Base-by-base conservation (phyloP, 2,888 invertebrate species). In the Eupsilia transversa region DNA sequence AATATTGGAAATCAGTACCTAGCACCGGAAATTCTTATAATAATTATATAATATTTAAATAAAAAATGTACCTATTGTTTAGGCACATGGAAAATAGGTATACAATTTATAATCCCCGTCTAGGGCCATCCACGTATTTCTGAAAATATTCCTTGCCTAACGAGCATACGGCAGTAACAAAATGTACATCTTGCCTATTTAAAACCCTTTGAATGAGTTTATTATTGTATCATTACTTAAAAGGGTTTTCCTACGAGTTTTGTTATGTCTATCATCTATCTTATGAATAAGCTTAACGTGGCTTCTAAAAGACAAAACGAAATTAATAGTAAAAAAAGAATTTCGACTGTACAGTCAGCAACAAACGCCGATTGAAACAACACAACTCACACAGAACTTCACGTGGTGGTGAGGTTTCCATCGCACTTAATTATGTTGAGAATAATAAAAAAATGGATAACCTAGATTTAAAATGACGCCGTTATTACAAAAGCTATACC, bases 231-330 rank as follows among this genome's bases (percentile, higher is more conserved):
- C n/a, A n/a, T n/a, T n/a, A n/a, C n/a, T n/a, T 49, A 54, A 46
- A n/a, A 54, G 10, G 61, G 10, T 38, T 77, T 77, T 70, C n/a
- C 43, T 43, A 63, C 27, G 33, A 63, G 6, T 69, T 33, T 49
- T 63, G 6, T 41, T 33, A 41, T 7, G 14, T 33, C 23, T 49
- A 33, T 54, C 27, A n/a, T n/a, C 27, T 41, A 33, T 54, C n/a
- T 12, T 33, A 38, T 41, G 57, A 46, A 54, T n/a, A 60, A 43
- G 33, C 43, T 76, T 46, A 43, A 60, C 14, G 56, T 56, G 33
- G n/a, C 27, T 43, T 66, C 14, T 43, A 20, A 14, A 14, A 41
- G 17, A 43, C 12, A 30, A 6, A 43, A 7, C 3, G 0, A 20
- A 41, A 20, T 17, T 27, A 9, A 30, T 30, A 10, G 3, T 20